phyloP scores from a whole-genome alignment of 2,797 vertebrate genomes.

The Acanthopagrus latus region DNA sequence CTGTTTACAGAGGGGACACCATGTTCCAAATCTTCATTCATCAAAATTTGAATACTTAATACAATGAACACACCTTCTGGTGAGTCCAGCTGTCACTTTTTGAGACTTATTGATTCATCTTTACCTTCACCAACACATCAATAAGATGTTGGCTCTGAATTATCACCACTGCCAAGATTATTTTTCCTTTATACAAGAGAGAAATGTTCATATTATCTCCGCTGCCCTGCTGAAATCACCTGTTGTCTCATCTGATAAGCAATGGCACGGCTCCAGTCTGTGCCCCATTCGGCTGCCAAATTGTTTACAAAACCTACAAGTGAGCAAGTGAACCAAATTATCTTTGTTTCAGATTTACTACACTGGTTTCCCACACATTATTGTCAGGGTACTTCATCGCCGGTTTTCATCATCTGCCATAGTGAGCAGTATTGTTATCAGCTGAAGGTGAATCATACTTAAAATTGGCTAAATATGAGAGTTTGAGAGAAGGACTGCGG shows the following conservation, averaged over 20 bases:
- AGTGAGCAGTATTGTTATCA: slow-evolving; percentile 40
- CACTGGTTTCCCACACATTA: slow-evolving; percentile 42
- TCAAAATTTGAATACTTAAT: background rate
- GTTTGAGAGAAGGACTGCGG: slow-evolving; percentile 31
- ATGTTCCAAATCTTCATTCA: background rate
- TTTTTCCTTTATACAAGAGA: slow-evolving; percentile 9
- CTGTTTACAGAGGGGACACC: background rate
- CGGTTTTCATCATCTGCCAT: slow-evolving; percentile 40
- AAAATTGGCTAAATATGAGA: slow-evolving; percentile 31
- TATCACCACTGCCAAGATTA: slow-evolving; percentile 26
- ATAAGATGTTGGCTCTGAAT: slow-evolving; percentile 6
- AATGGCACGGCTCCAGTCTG: slow-evolving; percentile 47
- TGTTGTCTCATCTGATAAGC: slow-evolving; percentile 62
- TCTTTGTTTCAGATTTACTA: slow-evolving; percentile 46
- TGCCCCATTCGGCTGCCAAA: slow-evolving; percentile 44
- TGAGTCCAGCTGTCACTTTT: background rate
- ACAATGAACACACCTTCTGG: background rate
- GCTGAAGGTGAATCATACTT: slow-evolving; percentile 46
- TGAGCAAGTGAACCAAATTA: slow-evolving; percentile 45
- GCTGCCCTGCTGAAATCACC: slow-evolving; percentile 42
- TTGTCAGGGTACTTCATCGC: slow-evolving; percentile 25
- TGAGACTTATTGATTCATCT: background rate
- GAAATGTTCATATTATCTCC: slow-evolving; percentile 35
- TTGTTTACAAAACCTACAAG: slow-evolving; percentile 56
- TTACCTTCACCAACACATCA: slow-evolving; percentile 8